Evolutionary conservation across 2,113 vertebrate species (phyloP), one percentile per base, ranked within the genome.

Genomic region (Ptilorrhoa leucosticta): DNA sequence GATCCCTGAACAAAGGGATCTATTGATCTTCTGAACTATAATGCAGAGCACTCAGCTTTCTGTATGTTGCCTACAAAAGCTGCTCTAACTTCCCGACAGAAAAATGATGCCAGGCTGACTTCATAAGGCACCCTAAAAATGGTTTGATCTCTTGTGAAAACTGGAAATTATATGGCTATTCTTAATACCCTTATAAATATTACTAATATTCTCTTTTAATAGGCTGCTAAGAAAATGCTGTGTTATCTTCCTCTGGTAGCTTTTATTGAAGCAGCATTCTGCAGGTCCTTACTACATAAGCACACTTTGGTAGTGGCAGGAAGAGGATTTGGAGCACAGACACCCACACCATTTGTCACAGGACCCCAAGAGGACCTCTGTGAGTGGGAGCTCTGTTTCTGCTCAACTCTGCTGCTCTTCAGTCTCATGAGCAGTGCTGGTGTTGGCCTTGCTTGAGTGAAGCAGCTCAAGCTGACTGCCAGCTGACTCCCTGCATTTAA

Each of bases 21-120:
- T 91, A 82, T 86, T 96, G 94, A 94, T 94, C 95, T 90, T 90
- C 88, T 96, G 71, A 88, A 81, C 91, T 76, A 66, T 91, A 94
- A 94, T 80, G 82, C 82, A 94, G 71, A 76, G 24, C 54, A 37
- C 78, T 96, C 83, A 60, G 82, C 81, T 96, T 97, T 97, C 94
- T 97, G 63, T 94, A 91, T 68, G 72, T 96, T 96, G 96, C 78
- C 75, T 87, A 87, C 56, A 93, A 94, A 97, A 95, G 84, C 71
- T 80, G 76, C 66, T 84, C 68, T 86, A 92, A 93, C 51, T 94
- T 93, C 83, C 87, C 2, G 3, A 42, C 57, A 93, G 88, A 64
- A 97, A 96, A 96, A 83, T 70, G 1, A 82, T 77, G 86, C 48
- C 81, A 77, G 72, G 40, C 63, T 85, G 85, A 83, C 61, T 93